These are phyloP conservation scores for Eriosoma lanigerum DNA, from an alignment of 1,140 invertebrate species.

Conservation along the genomic window DNA sequence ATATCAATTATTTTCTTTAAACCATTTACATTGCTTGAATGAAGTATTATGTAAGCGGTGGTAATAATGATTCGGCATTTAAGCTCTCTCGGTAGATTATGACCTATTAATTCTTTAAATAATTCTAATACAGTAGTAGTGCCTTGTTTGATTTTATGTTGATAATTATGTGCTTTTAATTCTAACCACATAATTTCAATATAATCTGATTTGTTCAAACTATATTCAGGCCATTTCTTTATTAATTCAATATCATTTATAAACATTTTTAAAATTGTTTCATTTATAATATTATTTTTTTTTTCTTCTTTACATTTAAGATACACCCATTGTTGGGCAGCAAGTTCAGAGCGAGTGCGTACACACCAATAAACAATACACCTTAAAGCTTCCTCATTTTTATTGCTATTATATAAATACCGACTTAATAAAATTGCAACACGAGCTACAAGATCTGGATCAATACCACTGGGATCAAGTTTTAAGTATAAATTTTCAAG, in stretches of 20 bases:
- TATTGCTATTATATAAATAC: constrained; percentile 29
- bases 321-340: constrained; percentile 44
- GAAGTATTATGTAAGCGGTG: constrained; percentile 37
- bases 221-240: constrained; percentile 5
- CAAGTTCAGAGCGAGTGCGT: constrained; percentile 24
- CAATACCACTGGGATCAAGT: constrained; percentile 10
- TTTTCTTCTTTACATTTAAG: constrained; percentile 43
- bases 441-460: constrained; percentile 40
- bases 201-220: constrained; percentile 10
- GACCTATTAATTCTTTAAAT: constrained; percentile 20
- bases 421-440: constrained; percentile 34
- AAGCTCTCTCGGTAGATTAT: constrained; percentile 20
- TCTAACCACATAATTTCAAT: constrained; percentile 48
- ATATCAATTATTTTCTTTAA: constrained; percentile 30
- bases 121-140: constrained; percentile 11
- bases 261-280: constrained; percentile 38
- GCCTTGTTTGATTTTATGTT: constrained; percentile 24
- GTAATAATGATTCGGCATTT: constrained; percentile 28
- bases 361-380: constrained; percentile 41
- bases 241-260: constrained; percentile 1
- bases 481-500: background rate
- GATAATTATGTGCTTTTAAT: constrained; percentile 41
- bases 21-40: constrained; percentile 33
- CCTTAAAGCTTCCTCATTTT: constrained; percentile 22
- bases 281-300: constrained; percentile 8